A percentile compares a stretch with the other conserved stretches of the same genome.
Evolutionary conservation across 2,888 invertebrate species (phyloP).

Genomic region (Spisula subtruncata): DNA sequence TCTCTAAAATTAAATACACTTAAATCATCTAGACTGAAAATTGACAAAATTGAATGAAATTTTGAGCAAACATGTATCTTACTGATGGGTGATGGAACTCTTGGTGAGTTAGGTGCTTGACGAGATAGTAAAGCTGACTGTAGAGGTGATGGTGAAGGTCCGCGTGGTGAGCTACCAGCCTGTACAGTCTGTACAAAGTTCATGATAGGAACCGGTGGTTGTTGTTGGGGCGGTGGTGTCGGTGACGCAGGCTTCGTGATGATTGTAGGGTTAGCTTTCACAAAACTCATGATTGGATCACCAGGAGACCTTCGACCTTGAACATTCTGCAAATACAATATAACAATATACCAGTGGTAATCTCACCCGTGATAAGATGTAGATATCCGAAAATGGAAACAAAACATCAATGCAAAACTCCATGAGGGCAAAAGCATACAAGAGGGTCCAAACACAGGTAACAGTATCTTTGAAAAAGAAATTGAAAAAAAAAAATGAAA

Average conservation of each 20-base stretch:
- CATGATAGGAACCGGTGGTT: conserved; percentile 63
- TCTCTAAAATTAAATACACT: too few species aligned
- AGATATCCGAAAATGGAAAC: too few species aligned
- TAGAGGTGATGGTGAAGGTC: conserved; percentile 75
- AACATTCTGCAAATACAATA: conserved; percentile 27
- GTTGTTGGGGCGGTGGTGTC: conserved; percentile 74
- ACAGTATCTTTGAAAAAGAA: too few species aligned
- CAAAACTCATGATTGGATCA: conserved; percentile 83
- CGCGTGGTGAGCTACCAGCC: conserved; percentile 76
- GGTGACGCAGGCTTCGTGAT: conserved; percentile 86
- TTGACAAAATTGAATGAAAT: too few species aligned
- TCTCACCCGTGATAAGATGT: too few species aligned
- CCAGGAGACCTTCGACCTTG: conserved; percentile 57
- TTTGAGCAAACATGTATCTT: conserved; percentile 70
- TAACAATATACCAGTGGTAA: background rate
- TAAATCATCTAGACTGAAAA: too few species aligned
- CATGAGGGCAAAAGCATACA: too few species aligned
- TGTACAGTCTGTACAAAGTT: conserved; percentile 74
- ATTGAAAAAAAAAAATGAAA: too few species aligned
- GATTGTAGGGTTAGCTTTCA: conserved; percentile 86
- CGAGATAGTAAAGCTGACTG: conserved; percentile 73
- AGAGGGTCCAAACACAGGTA: too few species aligned
- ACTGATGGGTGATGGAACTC: conserved; percentile 87
- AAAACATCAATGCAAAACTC: too few species aligned
- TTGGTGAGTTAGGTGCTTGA: conserved; percentile 79